Evolutionary conservation across 2,888 invertebrate species (phyloP).

Genomic region (Melieria omissa): DNA sequence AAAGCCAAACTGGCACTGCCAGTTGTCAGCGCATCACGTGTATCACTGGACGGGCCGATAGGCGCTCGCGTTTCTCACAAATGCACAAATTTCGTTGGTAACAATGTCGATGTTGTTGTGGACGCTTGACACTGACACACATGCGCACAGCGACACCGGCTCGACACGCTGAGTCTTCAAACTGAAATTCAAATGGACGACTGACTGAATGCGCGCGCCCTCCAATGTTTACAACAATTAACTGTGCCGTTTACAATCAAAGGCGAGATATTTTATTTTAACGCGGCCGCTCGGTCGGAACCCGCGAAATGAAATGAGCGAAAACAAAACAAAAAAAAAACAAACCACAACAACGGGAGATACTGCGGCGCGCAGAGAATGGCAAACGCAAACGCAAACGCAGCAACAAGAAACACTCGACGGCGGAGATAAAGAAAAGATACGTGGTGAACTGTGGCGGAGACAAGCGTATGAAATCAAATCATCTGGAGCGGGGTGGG

Average conservation of each 20-base stretch:
- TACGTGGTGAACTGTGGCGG: background rate
- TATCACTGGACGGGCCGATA: too few relatives aligned
- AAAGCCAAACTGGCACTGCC: too few relatives aligned
- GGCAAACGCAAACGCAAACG: background rate
- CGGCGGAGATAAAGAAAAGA: background rate
- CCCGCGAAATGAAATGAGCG: background rate
- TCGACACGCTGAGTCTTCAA: background rate
- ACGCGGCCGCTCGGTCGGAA: background rate
- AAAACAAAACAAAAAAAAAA: too few relatives aligned
- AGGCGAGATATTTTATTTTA: constrained; percentile 42
- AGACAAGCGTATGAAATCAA: background rate
- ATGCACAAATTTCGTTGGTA: too few relatives aligned
- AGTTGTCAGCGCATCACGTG: too few relatives aligned
- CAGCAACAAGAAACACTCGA: background rate
- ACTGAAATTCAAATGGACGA: constrained; percentile 32
- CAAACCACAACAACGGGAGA: background rate
- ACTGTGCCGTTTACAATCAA: constrained; percentile 52
- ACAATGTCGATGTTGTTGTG: too few relatives aligned
- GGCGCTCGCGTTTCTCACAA: too few relatives aligned
- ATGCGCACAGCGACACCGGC: background rate
- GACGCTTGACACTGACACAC: too few relatives aligned
- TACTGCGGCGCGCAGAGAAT: background rate
- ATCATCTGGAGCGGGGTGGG: too few relatives aligned
- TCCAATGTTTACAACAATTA: constrained; percentile 59
- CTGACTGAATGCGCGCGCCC: constrained; percentile 54